Percentiles rank a stretch among this genome's conserved stretches.
Evolutionary conservation across 37 sponge, comb jelly and placozoan species (phyloP).

Genomic region (Aplysina aerophoba): DNA sequence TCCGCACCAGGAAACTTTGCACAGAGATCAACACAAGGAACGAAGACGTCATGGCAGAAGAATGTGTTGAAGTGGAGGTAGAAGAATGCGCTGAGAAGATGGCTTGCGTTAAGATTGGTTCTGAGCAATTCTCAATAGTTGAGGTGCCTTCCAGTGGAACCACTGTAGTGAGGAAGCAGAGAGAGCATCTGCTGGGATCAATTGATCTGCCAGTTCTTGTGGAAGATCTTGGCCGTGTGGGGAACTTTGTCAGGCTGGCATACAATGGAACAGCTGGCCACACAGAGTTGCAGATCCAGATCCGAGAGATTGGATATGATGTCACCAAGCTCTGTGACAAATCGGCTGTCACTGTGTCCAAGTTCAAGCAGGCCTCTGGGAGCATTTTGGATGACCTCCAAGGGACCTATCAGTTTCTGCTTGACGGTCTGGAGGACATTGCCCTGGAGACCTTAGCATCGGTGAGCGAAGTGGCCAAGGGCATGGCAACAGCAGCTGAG

Average conservation of each 20-base stretch:
- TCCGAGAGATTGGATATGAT: constrained; percentile 43
- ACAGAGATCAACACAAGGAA: no score
- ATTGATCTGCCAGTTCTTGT: constrained; percentile 61
- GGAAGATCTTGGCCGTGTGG: constrained; percentile 63
- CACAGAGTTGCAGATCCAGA: constrained; percentile 49
- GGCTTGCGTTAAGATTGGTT: neutral
- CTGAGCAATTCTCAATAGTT: neutral
- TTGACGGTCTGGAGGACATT: constrained; percentile 43
- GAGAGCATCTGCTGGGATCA: constrained; percentile 26
- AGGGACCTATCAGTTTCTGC: constrained; percentile 39
- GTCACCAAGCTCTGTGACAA: constrained; percentile 52
- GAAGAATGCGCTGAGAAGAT: neutral
- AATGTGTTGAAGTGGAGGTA: neutral
- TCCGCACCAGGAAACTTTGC: no score
- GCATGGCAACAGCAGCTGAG: constrained; percentile 45
- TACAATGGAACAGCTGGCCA: constrained; percentile 65
- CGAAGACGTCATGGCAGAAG: no score
- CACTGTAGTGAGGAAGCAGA: constrained; percentile 20
- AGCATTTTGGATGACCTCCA: constrained; percentile 31
- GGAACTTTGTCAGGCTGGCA: constrained; percentile 61
- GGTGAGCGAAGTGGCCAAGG: constrained; percentile 28
- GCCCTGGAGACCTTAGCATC: constrained; percentile 34
- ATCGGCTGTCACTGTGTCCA: constrained; percentile 41
- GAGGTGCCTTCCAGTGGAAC: neutral
- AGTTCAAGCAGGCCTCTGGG: constrained; percentile 28